Base-by-base conservation (phyloP, 2,113 vertebrate genomes). In the Corythaixoides concolor region DNA sequence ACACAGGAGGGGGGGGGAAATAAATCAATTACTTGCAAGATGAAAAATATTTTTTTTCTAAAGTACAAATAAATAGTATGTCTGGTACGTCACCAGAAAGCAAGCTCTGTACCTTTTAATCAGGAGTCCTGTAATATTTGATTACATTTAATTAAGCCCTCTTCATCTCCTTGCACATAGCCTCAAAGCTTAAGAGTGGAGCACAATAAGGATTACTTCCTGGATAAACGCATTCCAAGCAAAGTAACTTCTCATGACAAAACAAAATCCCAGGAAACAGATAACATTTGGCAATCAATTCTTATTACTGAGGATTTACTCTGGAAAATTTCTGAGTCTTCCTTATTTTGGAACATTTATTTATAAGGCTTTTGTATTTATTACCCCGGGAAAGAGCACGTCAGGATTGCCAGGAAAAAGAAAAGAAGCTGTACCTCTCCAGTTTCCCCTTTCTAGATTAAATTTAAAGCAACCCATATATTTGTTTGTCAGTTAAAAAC, bases 101-200 rank as follows among this genome's bases (percentile, higher is more conserved):
- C 82, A 20, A 93, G 75, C 8, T 35, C 78, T 7, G 1, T 6
- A 35, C 90, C 95, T 97, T 89, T 90, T 97, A 81, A 95, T 96
- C 97, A 87, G 66, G 52, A 37, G 77, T 90, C 33, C 67, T 69
- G 76, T 43, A 93, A 67, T 85, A 21, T 90, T 87, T 95, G 86
- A 89, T 94, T 91, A 62, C 45, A 3, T 32, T 93, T 96, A 93
- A 97, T 97, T 81, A 93, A 92, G 73, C 52, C 69, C 53, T 78
- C 68, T 67, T 64, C 80, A 52, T 56, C 76, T 64, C 76, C 56
- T 50, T 2, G 1, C 41, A 66, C 12, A 8, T 17, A 93, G 63
- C 63, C 82, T 86, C 64, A 28, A 13, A 49, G 86, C 80, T 60
- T 16, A 5, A 5, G 50, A 77, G 82, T 2, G 30, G 11, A 67